Conservation (phyloP, 2,797 vertebrate genomes). For the Smutsia temminckii region DNA sequence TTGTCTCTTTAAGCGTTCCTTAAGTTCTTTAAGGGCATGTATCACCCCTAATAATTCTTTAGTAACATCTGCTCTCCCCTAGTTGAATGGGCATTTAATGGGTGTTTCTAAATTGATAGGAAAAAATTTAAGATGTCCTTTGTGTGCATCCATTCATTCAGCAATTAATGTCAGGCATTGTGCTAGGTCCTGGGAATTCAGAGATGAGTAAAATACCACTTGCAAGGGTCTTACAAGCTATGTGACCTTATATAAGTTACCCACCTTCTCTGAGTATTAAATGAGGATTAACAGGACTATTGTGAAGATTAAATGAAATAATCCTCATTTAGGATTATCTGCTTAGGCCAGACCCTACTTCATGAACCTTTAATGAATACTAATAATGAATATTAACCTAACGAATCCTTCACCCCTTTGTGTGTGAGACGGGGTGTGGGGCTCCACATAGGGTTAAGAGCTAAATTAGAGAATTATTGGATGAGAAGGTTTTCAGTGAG, state of each 20-base stretch:
- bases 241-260: neutral
- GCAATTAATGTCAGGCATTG: neutral
- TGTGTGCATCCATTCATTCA: neutral
- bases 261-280: neutral
- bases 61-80: neutral
- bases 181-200: neutral
- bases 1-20: neutral
- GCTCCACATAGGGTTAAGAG: neutral
- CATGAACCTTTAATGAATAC: neutral
- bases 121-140: neutral
- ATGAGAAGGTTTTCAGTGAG: neutral
- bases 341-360: conserved; percentile 23
- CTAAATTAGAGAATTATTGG: neutral
- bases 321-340: conserved; percentile 11
- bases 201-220: neutral
- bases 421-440: rapidly evolving
- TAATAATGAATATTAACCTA: neutral
- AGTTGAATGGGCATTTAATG: neutral
- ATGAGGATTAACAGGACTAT: neutral
- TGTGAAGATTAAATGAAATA: neutral
- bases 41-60: neutral
- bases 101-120: neutral
- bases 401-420: neutral
- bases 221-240: neutral
- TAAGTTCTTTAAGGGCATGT: neutral